Evolutionary conservation across 2,113 vertebrate genomes (phyloP).

Genomic region (Cnemophilus loriae): DNA sequence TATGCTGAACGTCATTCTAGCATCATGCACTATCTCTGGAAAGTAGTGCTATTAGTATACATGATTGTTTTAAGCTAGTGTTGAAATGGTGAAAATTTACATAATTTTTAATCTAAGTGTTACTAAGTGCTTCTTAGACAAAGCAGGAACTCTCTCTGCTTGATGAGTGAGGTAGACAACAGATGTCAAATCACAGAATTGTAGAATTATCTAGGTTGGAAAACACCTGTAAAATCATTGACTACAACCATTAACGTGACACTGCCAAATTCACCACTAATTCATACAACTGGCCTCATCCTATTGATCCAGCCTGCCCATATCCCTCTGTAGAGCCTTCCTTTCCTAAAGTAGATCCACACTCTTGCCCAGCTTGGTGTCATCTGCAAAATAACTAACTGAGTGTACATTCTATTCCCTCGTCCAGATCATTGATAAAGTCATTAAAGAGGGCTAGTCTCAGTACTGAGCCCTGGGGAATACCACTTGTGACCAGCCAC

Average conservation of each 20-base stretch:
- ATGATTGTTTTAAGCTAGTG: not conserved
- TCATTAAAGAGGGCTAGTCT: too few species aligned
- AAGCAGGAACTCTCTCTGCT: not conserved
- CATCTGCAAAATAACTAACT: not conserved
- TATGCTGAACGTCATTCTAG: not conserved
- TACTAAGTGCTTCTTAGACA: not conserved
- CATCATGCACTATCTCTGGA: not conserved
- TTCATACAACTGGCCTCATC: not conserved
- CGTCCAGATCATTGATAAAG: not conserved
- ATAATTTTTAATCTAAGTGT: not conserved
- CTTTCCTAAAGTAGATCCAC: not conserved
- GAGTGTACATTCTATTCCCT: not conserved
- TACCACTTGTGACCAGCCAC: too few species aligned
- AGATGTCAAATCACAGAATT: not conserved
- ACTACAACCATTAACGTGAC: not conserved
- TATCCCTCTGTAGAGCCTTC: not conserved
- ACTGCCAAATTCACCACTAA: not conserved
- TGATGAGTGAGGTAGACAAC: not conserved
- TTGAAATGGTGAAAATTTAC: not conserved
- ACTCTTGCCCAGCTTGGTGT: accelerated
- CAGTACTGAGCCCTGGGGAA: not conserved
- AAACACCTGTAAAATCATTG: not conserved
- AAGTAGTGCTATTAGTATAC: not conserved
- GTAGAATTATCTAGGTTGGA: not conserved
- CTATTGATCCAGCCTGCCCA: not conserved